A percentile compares a stretch with the other conserved stretches of the same genome.
Evolutionary conservation across 1,140 invertebrate genomes (phyloP).

Genomic region (Xylocopa sonorina): DNA sequence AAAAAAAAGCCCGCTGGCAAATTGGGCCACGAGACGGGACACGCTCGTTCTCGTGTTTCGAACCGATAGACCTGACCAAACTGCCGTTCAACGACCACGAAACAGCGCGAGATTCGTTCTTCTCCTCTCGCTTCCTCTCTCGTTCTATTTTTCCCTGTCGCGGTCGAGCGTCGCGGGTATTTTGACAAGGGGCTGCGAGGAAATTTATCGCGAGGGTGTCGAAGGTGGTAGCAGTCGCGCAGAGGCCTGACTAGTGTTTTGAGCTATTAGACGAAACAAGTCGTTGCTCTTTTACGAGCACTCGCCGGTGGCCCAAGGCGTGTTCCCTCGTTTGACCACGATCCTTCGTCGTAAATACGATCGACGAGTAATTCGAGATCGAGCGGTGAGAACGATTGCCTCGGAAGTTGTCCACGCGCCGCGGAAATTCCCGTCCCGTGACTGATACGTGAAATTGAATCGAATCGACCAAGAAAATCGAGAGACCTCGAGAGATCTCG

Average conservation of each 20-base stretch:
- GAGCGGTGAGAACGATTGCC: background rate
- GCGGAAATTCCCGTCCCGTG: too few relatives aligned
- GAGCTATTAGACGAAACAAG: conserved; percentile 77
- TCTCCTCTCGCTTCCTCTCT: background rate
- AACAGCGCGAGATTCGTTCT: conserved; percentile 52
- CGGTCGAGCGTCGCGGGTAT: conserved; percentile 43
- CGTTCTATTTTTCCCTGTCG: background rate
- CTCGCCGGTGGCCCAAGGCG: conserved; percentile 45
- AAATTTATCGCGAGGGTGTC: conserved; percentile 68
- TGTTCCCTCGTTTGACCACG: conserved; percentile 45
- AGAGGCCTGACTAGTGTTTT: conserved; percentile 64
- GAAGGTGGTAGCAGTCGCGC: conserved; percentile 18
- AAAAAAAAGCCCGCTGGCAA: conserved; percentile 70
- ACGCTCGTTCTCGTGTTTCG: conserved; percentile 50
- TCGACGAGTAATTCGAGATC: background rate
- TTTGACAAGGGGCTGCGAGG: conserved; percentile 72
- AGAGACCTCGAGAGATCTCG: too few relatives aligned
- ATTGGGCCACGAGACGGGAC: conserved; percentile 64
- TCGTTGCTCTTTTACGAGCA: conserved; percentile 64
- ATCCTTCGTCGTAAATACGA: conserved; percentile 48
- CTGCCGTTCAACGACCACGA: background rate
- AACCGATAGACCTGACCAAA: conserved; percentile 14
- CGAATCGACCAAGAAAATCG: too few relatives aligned
- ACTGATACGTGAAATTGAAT: background rate
- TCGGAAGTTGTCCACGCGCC: too few relatives aligned